These are phyloP conservation scores for Calameuta pallipes DNA, from an alignment of 2,888 invertebrate genomes.

Conservation along the genomic window DNA sequence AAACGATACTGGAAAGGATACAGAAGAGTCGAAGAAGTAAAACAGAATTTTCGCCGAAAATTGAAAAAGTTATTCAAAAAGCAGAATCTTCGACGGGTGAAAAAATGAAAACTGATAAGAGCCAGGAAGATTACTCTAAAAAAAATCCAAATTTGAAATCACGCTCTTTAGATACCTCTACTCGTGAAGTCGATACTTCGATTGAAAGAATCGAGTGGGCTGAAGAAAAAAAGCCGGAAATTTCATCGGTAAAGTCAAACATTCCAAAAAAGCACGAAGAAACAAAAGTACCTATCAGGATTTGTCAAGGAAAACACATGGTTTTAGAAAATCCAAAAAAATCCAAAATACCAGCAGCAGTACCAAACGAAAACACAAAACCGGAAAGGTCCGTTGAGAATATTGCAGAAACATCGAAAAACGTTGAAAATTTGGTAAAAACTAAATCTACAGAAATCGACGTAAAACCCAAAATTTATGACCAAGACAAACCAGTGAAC, in stretches of 20 bases:
- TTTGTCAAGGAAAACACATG: background rate
- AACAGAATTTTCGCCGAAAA: background rate
- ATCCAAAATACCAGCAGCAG: background rate
- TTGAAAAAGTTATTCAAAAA: background rate
- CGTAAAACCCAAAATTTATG: background rate
- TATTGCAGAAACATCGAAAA: background rate
- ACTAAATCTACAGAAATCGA: background rate
- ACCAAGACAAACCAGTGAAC: background rate
- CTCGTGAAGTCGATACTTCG: background rate
- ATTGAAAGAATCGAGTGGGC: background rate
- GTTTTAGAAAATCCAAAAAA: background rate
- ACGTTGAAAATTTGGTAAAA: background rate
- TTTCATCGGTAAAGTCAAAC: background rate
- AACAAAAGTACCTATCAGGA: background rate
- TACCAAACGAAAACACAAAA: background rate
- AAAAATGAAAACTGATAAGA: background rate
- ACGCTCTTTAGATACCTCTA: background rate
- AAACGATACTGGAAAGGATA: background rate
- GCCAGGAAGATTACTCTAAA: background rate
- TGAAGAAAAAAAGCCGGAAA: background rate
- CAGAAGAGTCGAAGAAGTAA: background rate
- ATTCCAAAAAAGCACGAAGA: background rate
- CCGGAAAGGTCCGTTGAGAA: background rate
- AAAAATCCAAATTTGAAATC: background rate
- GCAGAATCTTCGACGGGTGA: background rate